Conservation (phyloP, 2,797 vertebrate species). For the Tympanoctomys barrerae region DNA sequence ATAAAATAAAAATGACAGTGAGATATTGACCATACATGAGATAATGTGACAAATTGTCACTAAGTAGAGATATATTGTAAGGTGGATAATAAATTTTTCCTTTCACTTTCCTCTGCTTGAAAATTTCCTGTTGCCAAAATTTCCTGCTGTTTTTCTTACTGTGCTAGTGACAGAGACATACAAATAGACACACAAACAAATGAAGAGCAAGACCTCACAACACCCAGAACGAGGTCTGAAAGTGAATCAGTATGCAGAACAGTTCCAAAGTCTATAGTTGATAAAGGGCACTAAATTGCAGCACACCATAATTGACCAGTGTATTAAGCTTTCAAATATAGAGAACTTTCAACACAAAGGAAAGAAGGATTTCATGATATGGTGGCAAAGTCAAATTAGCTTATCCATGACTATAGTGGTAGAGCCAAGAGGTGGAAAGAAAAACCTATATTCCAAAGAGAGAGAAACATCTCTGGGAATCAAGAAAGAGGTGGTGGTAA, state of each 20-base stretch:
- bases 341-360: background rate
- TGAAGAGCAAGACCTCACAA: background rate
- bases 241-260: background rate
- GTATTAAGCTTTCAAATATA: background rate
- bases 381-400: background rate
- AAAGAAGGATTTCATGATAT: background rate
- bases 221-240: background rate
- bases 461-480: background rate
- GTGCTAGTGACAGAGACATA: background rate
- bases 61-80: background rate
- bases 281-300: background rate
- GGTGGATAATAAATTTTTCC: background rate
- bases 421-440: background rate
- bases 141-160: background rate
- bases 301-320: no score
- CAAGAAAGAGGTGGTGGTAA: background rate
- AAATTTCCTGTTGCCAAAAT: conserved; percentile 7
- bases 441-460: background rate
- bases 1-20: background rate
- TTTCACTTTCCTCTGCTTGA: background rate
- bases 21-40: background rate
- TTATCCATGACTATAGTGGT: background rate
- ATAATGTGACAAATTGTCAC: background rate
- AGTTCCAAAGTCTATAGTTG: background rate
- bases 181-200: no score